These are phyloP conservation scores for Charina bottae DNA, from an alignment of 2,113 vertebrate genomes.

Conservation along the genomic window DNA sequence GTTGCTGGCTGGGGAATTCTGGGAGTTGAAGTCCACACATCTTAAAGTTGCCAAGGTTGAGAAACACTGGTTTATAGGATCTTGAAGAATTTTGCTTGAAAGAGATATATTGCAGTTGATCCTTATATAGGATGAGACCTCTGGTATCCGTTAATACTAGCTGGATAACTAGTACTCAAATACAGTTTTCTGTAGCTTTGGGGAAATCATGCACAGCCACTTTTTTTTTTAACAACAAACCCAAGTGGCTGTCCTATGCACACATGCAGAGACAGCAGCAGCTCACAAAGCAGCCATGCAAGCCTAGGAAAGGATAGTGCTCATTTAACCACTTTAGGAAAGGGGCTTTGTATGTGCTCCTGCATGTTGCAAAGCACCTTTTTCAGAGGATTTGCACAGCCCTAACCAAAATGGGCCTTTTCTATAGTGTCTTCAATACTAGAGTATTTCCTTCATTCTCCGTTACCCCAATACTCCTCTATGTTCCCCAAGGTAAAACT, in stretches of 20 bases:
- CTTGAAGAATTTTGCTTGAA: neutral
- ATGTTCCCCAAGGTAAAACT: neutral
- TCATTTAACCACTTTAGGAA: neutral
- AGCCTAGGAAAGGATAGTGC: neutral
- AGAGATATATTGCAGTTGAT: neutral
- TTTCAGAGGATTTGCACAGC: neutral
- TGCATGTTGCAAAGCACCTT: neutral
- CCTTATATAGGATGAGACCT: slow-evolving; percentile 3
- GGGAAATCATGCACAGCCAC: neutral
- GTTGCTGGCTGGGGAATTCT: neutral
- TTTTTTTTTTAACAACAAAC: neutral
- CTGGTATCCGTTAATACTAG: slow-evolving; percentile 26
- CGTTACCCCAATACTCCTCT: neutral
- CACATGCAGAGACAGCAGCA: neutral
- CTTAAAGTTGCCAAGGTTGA: no score
- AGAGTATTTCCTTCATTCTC: neutral
- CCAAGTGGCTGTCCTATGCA: neutral
- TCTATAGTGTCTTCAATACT: neutral
- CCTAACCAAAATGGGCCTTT: neutral
- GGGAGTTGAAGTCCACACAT: no score
- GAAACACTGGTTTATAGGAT: no score
- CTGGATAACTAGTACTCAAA: neutral
- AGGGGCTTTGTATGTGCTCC: neutral
- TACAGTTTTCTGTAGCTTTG: neutral
- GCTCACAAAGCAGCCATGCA: neutral